Evolutionary conservation across 1,140 invertebrate genomes (phyloP), one percentile per base, ranked within the genome.

Genomic region (Megathymus violae): DNA sequence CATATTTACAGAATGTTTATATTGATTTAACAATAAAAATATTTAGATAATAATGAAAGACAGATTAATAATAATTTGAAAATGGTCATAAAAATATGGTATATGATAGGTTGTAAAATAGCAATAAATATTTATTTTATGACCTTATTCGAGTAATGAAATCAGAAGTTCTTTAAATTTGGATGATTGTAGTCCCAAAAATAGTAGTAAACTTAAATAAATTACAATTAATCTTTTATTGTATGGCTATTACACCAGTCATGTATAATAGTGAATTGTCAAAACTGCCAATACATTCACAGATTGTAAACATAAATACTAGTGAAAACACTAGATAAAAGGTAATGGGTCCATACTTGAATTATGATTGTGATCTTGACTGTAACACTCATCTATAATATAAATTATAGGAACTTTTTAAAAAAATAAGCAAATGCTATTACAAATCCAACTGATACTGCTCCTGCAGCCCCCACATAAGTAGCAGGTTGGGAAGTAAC

Each of bases 391-490:
- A n/a, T n/a, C n/a, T n/a, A 16, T n/a, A 14, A 10, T n/a, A 19
- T 14, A 31, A 48, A 51, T 51, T 38, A 34, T 36, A 36, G 5
- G 36, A 92, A 50, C 75, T 89, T 92, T 73, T 88, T 91, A 19
- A 92, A 80, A 40, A 91, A 64, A 74, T 92, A 88, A 38, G 82
- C 69, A 34, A 92, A 73, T 13, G 82, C 83, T 40, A 93, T 74
- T 46, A 94, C 90, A 69, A 94, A 83, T 51, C 92, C 92, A 73
- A 94, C 73, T 41, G 92, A 91, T 41, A 92, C 88, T 44, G 89
- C 88, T 59, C 93, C 92, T 46, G 93, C 92, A 43, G 93, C 91
- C 44, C 93, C 93, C 10, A 94, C 69, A 67, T 92, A 92, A 5
- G 86, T 72, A 38, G 93, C 92, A 27, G 93, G 91, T 70, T 93